Base-by-base conservation (phyloP, 2,113 vertebrate genomes). In the Turdus rufiventris region DNA sequence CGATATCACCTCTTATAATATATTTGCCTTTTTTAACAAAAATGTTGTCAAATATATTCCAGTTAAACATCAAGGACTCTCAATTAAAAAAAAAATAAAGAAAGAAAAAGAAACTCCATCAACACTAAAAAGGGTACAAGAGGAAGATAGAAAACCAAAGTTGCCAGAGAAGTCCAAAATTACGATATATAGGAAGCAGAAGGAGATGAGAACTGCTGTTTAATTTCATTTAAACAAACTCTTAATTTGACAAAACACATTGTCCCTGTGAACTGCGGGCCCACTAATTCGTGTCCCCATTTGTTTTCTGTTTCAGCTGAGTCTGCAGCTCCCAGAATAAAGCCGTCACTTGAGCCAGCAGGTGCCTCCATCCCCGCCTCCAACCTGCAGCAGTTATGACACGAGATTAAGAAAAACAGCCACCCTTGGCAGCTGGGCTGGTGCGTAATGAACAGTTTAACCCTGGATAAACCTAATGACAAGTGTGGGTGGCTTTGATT, bases 401-500 rank as follows among this genome's bases (percentile, higher is more conserved):
- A 96, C 51, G 54, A 95, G 90, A 96, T 95, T 62, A 96, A 96
- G 95, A 96, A 92, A 95, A 96, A 93, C 95, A 94, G 91, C 91
- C 75, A 78, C 60, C 85, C 85, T 8, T 13, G 89, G 85, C 92
- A 92, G 89, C 86, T 3, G 5, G 89, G 73, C 83, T 50, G 72
- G 93, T n/a, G 11, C 8, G 18, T 93, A 97, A 95, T 86, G 89
- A 96, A 81, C 58, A n/a, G 84, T 74, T 96, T 93, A 96, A 94
- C 95, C 93, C 95, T 91, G 84, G 94, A 93, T 94, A 96, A 96
- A 97, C 80, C 93, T 94, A 90, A 94, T 94, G 82, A 93, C 82
- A 91, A 92, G 77, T 91, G 96, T 95, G 91, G 94, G 97, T 92
- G 82, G 93, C 47, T 50, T 91, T 53, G 47, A 84, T 86, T 74